Evolutionary conservation across 2,113 vertebrate genomes (phyloP).

Genomic region (Formicarius rufipectus): DNA sequence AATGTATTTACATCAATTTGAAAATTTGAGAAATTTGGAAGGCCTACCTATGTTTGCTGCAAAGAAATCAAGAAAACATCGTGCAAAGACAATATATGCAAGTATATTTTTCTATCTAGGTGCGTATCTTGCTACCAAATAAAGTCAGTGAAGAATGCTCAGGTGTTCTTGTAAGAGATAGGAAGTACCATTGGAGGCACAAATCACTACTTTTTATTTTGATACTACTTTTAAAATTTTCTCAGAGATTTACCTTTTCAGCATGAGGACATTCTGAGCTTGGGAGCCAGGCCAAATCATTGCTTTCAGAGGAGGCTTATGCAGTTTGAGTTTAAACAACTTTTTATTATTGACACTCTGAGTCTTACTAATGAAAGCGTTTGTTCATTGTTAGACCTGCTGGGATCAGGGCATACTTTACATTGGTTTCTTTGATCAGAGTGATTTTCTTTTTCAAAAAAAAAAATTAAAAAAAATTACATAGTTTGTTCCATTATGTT

Average conservation of each 20-base stretch:
- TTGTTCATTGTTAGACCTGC: neutral
- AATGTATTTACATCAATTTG: neutral
- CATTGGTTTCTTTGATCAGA: neutral
- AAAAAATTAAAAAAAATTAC: neutral
- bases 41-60: neutral
- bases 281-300: neutral
- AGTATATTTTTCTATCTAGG: neutral
- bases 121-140: neutral
- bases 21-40: neutral
- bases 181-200: neutral
- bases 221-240: neutral
- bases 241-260: neutral
- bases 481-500: neutral
- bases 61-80: neutral
- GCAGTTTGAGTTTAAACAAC: neutral
- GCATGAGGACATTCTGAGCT: neutral
- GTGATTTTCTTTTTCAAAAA: neutral
- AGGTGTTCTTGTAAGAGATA: neutral
- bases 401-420: neutral
- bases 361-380: neutral
- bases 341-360: neutral
- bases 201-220: neutral
- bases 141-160: neutral
- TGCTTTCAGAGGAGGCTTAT: neutral
- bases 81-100: neutral